These are phyloP conservation scores for Leptinotarsa haldemani DNA, from an alignment of 2,888 invertebrate species.

Conservation along the genomic window DNA sequence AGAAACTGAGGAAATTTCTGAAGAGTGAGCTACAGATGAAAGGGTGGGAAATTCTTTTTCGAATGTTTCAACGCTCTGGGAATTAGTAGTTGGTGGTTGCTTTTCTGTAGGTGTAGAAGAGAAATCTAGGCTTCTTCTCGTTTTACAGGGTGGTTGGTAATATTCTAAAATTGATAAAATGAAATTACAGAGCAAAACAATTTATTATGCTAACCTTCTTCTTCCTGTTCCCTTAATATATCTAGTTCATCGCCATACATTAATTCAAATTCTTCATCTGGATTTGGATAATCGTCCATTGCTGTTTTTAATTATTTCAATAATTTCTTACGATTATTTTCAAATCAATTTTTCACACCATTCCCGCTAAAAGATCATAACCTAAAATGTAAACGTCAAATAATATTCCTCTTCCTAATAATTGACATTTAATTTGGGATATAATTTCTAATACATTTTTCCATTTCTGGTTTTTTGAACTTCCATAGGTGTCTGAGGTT, in stretches of 20 bases:
- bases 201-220: constrained; percentile 9
- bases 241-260: constrained; percentile 80
- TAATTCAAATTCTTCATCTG: constrained; percentile 73
- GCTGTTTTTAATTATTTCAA: constrained; percentile 38
- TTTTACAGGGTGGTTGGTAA: constrained; percentile 46
- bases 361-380: constrained; percentile 20
- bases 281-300: constrained; percentile 71
- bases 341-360: constrained; percentile 7
- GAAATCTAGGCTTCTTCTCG: constrained; percentile 58
- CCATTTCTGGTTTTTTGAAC: no score
- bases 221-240: constrained; percentile 70
- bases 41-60: constrained; percentile 24
- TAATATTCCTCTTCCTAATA: background rate
- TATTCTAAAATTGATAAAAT: constrained; percentile 43
- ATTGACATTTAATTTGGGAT: background rate
- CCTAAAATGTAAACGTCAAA: background rate
- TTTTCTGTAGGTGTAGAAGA: constrained; percentile 18
- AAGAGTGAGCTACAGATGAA: constrained; percentile 9
- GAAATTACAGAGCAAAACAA: background rate
- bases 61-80: background rate
- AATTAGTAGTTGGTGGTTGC: background rate
- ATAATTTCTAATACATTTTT: no score
- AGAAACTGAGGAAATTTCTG: background rate
- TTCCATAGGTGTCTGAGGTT: no score
- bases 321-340: constrained; percentile 15